Percentiles rank a stretch among this genome's conserved stretches.
Evolutionary conservation across 2,888 invertebrate species (phyloP).

Genomic region (Anorthoa munda): DNA sequence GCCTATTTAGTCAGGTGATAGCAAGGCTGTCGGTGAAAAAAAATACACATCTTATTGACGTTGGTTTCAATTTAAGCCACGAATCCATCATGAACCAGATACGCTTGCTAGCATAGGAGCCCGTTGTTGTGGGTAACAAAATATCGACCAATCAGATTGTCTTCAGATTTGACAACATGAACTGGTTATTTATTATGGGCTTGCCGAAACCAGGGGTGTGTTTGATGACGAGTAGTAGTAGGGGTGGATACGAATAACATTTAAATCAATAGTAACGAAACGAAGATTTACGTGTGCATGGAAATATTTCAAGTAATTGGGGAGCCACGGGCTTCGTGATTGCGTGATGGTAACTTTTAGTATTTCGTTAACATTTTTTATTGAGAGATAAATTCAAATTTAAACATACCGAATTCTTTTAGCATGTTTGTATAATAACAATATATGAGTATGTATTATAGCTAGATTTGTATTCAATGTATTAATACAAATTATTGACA

Average conservation of each 20-base stretch:
- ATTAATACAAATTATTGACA: background rate
- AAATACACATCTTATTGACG: no score
- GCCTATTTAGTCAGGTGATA: no score
- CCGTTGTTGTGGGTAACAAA: no score
- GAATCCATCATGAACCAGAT: no score
- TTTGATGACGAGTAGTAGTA: background rate
- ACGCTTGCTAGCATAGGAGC: no score
- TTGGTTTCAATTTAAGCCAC: no score
- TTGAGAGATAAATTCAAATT: background rate
- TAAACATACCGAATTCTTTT: background rate
- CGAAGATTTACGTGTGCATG: background rate
- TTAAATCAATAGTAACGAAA: constrained; percentile 34
- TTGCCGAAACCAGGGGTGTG: constrained; percentile 1
- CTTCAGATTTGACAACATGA: background rate
- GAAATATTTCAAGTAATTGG: constrained; percentile 6
- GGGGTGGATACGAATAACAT: constrained; percentile 4
- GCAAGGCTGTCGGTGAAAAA: no score
- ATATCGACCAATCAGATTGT: constrained; percentile 1
- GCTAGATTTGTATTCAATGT: no score
- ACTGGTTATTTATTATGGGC: background rate
- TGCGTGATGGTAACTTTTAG: constrained; percentile 33
- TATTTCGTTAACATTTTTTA: constrained; percentile 10
- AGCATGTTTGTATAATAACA: background rate
- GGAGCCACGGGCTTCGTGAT: constrained; percentile 4
- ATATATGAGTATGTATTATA: no score